phyloP scores from a whole-genome alignment of 2,888 invertebrate species.

The Fabriciana adippe region DNA sequence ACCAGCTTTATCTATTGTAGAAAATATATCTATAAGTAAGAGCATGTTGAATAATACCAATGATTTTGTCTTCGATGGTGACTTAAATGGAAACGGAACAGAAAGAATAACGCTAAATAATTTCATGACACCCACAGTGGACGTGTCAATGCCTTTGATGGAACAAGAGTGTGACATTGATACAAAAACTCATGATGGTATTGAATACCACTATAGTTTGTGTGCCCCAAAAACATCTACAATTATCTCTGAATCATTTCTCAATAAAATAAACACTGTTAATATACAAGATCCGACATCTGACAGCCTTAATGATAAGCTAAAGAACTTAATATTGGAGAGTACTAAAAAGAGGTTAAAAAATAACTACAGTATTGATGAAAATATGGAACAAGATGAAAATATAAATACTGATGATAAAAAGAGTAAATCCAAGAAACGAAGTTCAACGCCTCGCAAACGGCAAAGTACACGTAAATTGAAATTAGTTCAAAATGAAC shows the following conservation, averaged over 20 bases:
- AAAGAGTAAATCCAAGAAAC: slow-evolving; percentile 45
- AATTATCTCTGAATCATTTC: slow-evolving; percentile 52
- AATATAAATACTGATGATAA: slow-evolving; percentile 28
- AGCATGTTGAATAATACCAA: slow-evolving; percentile 47
- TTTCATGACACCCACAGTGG: slow-evolving; percentile 54
- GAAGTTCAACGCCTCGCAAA: slow-evolving; percentile 47
- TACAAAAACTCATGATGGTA: slow-evolving; percentile 38
- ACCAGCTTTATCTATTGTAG: slow-evolving; percentile 71
- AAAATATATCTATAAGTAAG: slow-evolving; percentile 64
- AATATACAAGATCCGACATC: slow-evolving; percentile 55
- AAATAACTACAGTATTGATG: slow-evolving; percentile 41
- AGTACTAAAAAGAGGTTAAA: slow-evolving; percentile 61
- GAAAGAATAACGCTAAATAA: slow-evolving; percentile 46
- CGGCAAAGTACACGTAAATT: slow-evolving; percentile 32
- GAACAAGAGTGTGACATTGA: slow-evolving; percentile 56
- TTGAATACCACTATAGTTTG: slow-evolving; percentile 38
- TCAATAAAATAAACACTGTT: slow-evolving; percentile 53
- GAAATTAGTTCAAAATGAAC: slow-evolving; percentile 40
- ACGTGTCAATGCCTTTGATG: slow-evolving; percentile 65
- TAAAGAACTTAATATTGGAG: slow-evolving; percentile 62
- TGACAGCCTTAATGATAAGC: slow-evolving; percentile 59
- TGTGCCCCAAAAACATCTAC: slow-evolving; percentile 32
- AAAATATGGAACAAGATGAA: slow-evolving; percentile 37
- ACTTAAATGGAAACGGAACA: slow-evolving; percentile 24
- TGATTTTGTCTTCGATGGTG: slow-evolving; percentile 37